Evolutionary conservation across 1,140 invertebrate species (phyloP).

Genomic region (Musca vetustissima): DNA sequence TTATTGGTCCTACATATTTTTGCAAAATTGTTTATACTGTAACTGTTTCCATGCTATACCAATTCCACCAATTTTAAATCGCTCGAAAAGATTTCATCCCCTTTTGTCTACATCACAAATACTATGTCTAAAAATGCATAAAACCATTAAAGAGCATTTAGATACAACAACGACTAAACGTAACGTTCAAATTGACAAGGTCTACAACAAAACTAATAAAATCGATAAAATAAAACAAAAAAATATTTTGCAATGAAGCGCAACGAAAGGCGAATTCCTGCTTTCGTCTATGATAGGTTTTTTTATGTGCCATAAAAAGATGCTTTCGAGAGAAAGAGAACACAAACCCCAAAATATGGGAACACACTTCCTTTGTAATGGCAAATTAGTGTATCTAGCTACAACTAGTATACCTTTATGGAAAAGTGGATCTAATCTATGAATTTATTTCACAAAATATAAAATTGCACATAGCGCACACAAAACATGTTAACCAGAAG

Average conservation of each 20-base stretch:
- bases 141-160: constrained; percentile 17
- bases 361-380: too few species aligned
- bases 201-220: constrained; percentile 4
- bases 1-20: too few species aligned
- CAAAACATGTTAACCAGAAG: too few species aligned
- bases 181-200: too few species aligned
- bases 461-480: too few species aligned
- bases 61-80: too few species aligned
- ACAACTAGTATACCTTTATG: not conserved
- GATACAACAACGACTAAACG: not conserved
- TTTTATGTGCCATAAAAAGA: not conserved
- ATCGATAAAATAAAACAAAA: constrained; percentile 14
- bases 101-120: not conserved
- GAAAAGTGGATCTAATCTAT: not conserved
- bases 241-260: constrained; percentile 15
- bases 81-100: too few species aligned
- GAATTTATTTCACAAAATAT: too few species aligned
- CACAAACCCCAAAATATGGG: not conserved
- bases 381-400: too few species aligned
- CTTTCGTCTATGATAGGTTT: not conserved
- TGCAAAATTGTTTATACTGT: too few species aligned
- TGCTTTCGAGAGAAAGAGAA: not conserved
- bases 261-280: not conserved
- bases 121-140: constrained; percentile 7
- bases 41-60: too few species aligned